Conservation (phyloP, 2,113 vertebrate species). For the Eubucco bourcierii region DNA sequence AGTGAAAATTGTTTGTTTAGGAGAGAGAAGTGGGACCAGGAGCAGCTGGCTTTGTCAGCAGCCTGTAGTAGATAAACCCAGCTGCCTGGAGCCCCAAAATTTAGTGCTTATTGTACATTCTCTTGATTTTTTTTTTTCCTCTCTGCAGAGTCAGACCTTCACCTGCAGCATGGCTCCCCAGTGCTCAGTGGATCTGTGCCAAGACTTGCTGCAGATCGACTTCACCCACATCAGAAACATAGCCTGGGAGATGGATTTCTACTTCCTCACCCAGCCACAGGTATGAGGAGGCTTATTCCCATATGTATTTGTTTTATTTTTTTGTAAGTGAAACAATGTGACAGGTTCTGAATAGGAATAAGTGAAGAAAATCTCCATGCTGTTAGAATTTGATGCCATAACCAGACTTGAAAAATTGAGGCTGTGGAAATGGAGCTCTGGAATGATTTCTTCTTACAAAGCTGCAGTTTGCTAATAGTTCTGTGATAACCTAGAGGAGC, state of each 20-base stretch:
- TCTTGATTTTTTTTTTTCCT: neutral
- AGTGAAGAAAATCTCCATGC: neutral
- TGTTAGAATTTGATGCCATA: neutral
- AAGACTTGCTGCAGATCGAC: neutral
- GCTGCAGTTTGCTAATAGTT: conserved; percentile 50
- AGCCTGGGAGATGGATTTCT: neutral
- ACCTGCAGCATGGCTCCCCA: neutral
- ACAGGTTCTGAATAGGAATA: neutral
- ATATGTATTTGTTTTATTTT: neutral
- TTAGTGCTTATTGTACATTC: neutral
- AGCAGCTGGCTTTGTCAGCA: neutral
- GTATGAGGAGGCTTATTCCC: neutral
- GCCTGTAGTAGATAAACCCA: neutral
- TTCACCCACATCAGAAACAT: neutral
- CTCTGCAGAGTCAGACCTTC: neutral
- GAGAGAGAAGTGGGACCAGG: neutral
- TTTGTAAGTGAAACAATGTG: neutral
- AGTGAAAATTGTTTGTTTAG: neutral
- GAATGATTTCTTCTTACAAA: conserved; percentile 48
- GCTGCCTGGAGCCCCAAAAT: neutral
- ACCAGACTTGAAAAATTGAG: conserved; percentile 46
- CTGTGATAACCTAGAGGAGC: conserved; percentile 43
- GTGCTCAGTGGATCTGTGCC: neutral
- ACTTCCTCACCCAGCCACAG: neutral
- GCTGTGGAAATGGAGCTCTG: conserved; percentile 4